Percentiles rank a stretch among this genome's conserved stretches.
Conservation (phyloP, 35 echinoderm and acorn worm genomes). For the Nesometra sesokonis region DNA sequence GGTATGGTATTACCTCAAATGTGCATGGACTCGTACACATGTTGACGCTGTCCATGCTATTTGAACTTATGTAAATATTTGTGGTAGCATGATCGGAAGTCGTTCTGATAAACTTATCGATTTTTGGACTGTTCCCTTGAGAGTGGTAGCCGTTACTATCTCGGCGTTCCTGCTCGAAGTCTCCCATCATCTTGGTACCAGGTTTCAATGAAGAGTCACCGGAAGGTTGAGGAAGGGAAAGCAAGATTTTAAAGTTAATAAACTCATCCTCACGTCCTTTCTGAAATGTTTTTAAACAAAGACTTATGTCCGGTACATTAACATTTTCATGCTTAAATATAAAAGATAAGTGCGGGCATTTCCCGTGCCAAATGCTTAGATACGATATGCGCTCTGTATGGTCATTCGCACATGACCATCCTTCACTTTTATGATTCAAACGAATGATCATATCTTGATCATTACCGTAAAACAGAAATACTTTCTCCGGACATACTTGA, state of each 20-base stretch:
- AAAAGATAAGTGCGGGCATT: conserved; percentile 58
- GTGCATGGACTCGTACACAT: background rate
- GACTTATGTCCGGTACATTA: conserved; percentile 24
- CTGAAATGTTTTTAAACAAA: conserved; percentile 34
- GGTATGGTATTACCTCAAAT: conserved; percentile 14
- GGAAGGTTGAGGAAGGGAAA: background rate
- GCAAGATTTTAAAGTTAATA: background rate
- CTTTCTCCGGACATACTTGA: conserved; percentile 22
- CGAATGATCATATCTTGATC: conserved; percentile 36
- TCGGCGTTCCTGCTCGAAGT: background rate
- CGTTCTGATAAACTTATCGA: background rate
- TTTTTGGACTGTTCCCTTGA: background rate
- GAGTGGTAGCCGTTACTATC: background rate
- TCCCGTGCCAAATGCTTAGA: conserved; percentile 62
- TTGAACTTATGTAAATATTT: background rate
- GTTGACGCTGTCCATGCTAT: background rate
- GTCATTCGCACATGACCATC: conserved; percentile 43
- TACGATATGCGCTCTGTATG: conserved; percentile 24
- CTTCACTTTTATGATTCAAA: conserved; percentile 55
- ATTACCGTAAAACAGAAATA: conserved; percentile 30
- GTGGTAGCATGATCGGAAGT: background rate
- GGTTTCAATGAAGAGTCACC: background rate
- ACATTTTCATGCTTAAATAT: conserved; percentile 64
- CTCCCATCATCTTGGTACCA: background rate
- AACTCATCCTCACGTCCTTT: conserved; percentile 24